Evolutionary conservation across 2,113 vertebrate genomes (phyloP), one percentile per base, ranked within the genome.

Genomic region (Dipodomys merriami): DNA sequence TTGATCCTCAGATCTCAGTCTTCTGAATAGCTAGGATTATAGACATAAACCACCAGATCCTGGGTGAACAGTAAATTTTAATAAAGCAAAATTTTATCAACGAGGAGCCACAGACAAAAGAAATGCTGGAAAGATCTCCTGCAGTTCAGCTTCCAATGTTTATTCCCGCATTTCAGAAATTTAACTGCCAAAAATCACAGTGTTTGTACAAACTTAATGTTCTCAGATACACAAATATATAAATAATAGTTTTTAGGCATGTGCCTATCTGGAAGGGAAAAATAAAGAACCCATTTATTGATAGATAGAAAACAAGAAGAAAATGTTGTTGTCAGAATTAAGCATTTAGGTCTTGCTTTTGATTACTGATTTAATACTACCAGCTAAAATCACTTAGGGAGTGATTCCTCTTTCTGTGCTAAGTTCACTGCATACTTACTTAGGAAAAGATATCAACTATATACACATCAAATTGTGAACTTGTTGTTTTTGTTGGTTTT

Each of bases 271-370:
- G 12, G 69, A 90, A 62, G 49, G 80, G 57, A 71, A 87, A 94
- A 94, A 73, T 46, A 10, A 83, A 91, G 35, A 87, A 67, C 23
- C 20, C 4, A 62, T 60, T 86, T 76, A 57, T 83, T 49, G 12
- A 49, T 11, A 57, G 72, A 39, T 6, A 83, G 57, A 64, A 67
- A 77, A 92, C 10, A 72, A 27, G 65, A 81, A 90, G 29, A 88
- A 84, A 86, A 60, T 30, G 1, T 1, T 87, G 20, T 90, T 87
- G 78, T 79, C 20, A 71, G n/a, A 81, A 82, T 83, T 33, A 82
- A 83, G 15, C 49, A 23, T 15, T 91, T 2, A 65, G 33, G 6
- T 65, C 85, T 95, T 91, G 20, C 57, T 76, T 96, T 83, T 35
- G 30, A 49, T 69, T 72, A 4, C 60, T 88, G 35, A 72, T 84